Percentiles rank a stretch among this genome's conserved stretches.
phyloP scores from a whole-genome alignment of 2,888 invertebrate genomes.

The Rhodophaea formosa region DNA sequence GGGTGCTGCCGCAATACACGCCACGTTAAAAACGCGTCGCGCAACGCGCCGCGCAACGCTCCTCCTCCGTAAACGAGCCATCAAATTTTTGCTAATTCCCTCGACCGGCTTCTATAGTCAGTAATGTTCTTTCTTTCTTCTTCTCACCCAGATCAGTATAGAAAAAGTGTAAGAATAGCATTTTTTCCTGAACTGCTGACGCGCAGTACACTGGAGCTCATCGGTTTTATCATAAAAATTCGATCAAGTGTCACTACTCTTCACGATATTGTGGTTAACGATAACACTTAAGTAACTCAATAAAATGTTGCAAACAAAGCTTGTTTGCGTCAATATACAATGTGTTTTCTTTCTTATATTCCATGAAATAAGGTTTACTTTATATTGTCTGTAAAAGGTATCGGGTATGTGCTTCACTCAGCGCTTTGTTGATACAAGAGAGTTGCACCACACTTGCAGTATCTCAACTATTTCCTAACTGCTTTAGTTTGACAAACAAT shows the following conservation, averaged over 20 bases:
- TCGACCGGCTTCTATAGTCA: no score
- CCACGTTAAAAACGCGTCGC: no score
- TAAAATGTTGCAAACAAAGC: conserved; percentile 7
- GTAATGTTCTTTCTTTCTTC: no score
- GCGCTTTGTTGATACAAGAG: conserved; percentile 12
- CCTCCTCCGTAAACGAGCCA: no score
- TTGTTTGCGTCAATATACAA: not conserved
- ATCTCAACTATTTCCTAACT: conserved; percentile 14
- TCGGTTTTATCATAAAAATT: not conserved
- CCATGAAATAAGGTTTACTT: not conserved
- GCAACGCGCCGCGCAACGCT: no score
- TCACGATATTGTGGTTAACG: conserved; percentile 1
- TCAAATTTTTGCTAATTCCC: no score
- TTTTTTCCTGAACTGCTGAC: not conserved
- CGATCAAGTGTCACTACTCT: not conserved
- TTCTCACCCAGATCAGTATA: no score
- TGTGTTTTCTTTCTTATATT: not conserved
- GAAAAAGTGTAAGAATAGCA: not conserved
- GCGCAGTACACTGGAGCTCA: not conserved
- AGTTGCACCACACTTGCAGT: conserved; percentile 6
- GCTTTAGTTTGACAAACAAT: conserved; percentile 13
- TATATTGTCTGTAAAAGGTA: not conserved
- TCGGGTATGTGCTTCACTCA: conserved; percentile 10
- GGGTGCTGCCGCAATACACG: no score
- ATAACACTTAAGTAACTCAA: conserved; percentile 5